Evolutionary conservation across 2,797 vertebrate genomes (phyloP), one percentile per base, ranked within the genome.

Genomic region (Micromesistius poutassou): DNA sequence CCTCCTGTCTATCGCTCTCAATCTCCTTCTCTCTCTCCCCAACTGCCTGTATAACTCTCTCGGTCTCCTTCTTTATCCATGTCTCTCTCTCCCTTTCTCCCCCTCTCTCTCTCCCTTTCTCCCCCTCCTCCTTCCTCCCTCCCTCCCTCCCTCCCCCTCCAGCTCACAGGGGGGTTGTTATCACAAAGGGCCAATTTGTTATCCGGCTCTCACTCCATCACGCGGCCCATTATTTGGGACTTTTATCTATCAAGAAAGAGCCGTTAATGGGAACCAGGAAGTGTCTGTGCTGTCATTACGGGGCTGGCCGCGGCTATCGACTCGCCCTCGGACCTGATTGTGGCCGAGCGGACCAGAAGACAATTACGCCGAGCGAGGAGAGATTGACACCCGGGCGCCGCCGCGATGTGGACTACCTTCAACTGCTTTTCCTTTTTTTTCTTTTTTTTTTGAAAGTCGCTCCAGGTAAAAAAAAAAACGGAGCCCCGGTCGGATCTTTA

Each of bases 151-250:
- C 87, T 86, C 84, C 74, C 78, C 77, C 80, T 50, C 78, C 86
- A 73, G 78, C 79, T 79, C 75, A 84, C 81, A 79, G 85, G 89
- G 87, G 88, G 90, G 87, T 83, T 84, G 89, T 89, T 92, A 91
- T 91, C 89, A 85, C 87, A 89, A 86, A 89, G 85, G 87, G 79
- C 82, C 89, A 84, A 89, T 92, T 91, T 91, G 90, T 92, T 90
- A 90, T 89, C 85, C 85, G 30, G 87, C 76, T 87, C 88, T 85
- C 89, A 85, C 90, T 90, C 89, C 86, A 89, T 91, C 90, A 91
- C 91, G 79, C 81, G 76, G 78, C 79, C 87, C 88, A 88, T 91
- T 91, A 90, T 92, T 91, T 88, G 87, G 85, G 85, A 88, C 86
- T 88, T 92, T 91, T 90, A 92, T 91, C 91, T 84, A 89, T 90